Base-by-base conservation (phyloP, 2,888 invertebrate genomes). In the Pristionchus maxplancki region DNA sequence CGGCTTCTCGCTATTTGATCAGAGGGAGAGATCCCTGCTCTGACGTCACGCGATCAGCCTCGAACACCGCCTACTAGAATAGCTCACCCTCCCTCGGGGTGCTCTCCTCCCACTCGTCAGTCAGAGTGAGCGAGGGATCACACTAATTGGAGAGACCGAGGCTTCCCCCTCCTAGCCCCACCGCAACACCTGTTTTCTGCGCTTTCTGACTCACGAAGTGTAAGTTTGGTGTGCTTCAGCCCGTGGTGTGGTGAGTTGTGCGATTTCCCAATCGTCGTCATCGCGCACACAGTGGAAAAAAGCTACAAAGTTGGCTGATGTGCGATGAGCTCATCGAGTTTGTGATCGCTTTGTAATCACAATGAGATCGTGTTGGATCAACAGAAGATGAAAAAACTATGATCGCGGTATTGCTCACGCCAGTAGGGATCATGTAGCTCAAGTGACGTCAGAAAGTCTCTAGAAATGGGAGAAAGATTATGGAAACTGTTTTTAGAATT, bases 51-150 rank as follows among this genome's bases (percentile, higher is more conserved):
- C 31, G 64, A 64, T 64, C 64, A 31, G 64, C 64, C 3, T 6
- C 3, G 78, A 48, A 78, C 78, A 78, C 78, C 44, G 78, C n/a
- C 40, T 40, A 48, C 78, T 48, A n/a, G 44, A 78, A 78, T 78
- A 78, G 78, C 78, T 78, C 74, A 9, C 74, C 24, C 64, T 11
- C n/a, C n/a, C n/a, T n/a, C n/a, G n/a, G n/a, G n/a, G n/a, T n/a
- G n/a, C n/a, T n/a, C n/a, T n/a, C n/a, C n/a, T n/a, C n/a, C n/a
- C n/a, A n/a, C n/a, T n/a, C n/a, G n/a, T 67, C 15, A 15, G 34
- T 11, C 64, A 31, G 1, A 34, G 24, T 9, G 58, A 8, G 58
- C 31, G 31, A 67, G 64, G 13, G 64, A 62, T 11, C 0, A 24
- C 31, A 31, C 15, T 20, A 15, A 34, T 28, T 11, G 15, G 64